A percentile compares a stretch with the other conserved stretches of the same genome.
Evolutionary conservation across 2,797 vertebrate species (phyloP).

Genomic region (Avahi laniger): DNA sequence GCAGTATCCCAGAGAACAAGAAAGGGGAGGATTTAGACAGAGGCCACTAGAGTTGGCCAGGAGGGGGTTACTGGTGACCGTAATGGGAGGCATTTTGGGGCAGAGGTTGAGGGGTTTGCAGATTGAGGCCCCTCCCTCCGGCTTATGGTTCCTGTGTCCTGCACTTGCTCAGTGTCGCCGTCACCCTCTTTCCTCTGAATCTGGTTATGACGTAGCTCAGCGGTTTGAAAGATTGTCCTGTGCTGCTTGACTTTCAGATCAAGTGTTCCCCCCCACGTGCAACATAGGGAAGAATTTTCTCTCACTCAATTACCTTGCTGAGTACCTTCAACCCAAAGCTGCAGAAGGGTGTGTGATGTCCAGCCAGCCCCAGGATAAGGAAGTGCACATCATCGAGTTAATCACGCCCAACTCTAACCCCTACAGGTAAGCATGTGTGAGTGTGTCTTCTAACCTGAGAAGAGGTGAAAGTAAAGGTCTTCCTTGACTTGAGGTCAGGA

Average conservation of each 20-base stretch:
- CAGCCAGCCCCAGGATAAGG: slow-evolving; percentile 85
- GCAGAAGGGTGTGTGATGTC: slow-evolving; percentile 93
- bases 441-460: not conserved
- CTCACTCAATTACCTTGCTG: slow-evolving; percentile 98
- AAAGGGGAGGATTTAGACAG: not conserved
- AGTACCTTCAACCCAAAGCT: slow-evolving; percentile 91
- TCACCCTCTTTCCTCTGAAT: not conserved
- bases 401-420: slow-evolving; percentile 94
- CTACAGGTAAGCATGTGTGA: slow-evolving; percentile 83
- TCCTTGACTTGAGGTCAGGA: not conserved
- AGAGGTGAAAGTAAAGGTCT: not conserved
- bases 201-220: not conserved
- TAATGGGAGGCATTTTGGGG: not conserved
- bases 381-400: slow-evolving; percentile 96
- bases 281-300: slow-evolving; percentile 96
- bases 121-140: not conserved
- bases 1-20: not conserved
- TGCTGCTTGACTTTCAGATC: slow-evolving; percentile 85
- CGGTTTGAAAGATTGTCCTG: not conserved
- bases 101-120: not conserved
- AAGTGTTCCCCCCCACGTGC: slow-evolving; percentile 91
- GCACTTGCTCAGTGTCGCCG: rapidly evolving
- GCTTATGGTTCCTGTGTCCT: not conserved
- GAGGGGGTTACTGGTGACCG: not conserved
- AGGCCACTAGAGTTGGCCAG: not conserved